Evolutionary conservation across 2,888 invertebrate species (phyloP), one percentile per base, ranked within the genome.

Genomic region (Caradrina kadenii): DNA sequence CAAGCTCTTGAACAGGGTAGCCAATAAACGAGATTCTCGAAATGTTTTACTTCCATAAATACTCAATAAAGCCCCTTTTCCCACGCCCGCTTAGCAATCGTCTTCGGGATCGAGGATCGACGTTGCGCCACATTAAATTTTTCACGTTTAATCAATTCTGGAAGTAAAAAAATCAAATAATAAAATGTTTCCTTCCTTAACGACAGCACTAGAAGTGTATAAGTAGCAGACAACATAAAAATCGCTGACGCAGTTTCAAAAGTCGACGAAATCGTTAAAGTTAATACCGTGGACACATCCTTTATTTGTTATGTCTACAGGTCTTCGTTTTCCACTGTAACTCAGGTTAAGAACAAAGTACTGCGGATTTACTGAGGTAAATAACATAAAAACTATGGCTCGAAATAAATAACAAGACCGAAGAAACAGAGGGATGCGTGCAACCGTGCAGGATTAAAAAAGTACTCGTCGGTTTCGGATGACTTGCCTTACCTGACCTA

Each of bases 281-380:
- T 89, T 68, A 88, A 88, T 88, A 90, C 84, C 89, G 86, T 88
- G 88, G 93, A 89, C 91, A 92, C 95, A 95, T 95, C 94, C 94
- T 95, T 95, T 94, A 93, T 93, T 93, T 95, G 95, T 95, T 89
- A 92, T 91, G 93, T 93, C 92, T 93, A 93, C 93, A 92, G 93
- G 86, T 84, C 86, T 90, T 89, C 86, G 88, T 87, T 87, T 90
- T 87, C 88, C 85, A 86, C 79, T 45, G 45, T 15, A 45, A 45
- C 45, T 17, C 15, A 86, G 86, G 90, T 26, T 26, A 2, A 26
- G 4, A 26, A 26, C 26, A 2, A 4, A 26, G 26, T 26, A 26
- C 26, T 26, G 26, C 26, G 26, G 26, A 26, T 26, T 26, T 26
- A 26, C 26, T 26, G 2, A 26, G 88, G 89, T 92, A 93, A 93